Conservation (phyloP, 2,888 invertebrate species). For the Cetonia aurata region DNA sequence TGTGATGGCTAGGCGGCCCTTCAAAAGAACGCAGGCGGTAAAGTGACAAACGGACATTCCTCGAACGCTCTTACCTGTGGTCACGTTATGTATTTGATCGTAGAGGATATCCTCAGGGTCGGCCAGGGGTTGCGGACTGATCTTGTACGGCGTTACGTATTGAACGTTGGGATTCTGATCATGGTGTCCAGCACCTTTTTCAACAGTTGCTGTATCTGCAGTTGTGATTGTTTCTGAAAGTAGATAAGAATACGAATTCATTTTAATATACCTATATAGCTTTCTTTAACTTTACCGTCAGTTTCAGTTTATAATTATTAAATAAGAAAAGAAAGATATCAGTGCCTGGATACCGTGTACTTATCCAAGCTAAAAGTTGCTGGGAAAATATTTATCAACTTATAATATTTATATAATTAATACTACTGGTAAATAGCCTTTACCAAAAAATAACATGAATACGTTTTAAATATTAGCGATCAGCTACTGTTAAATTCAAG, state of each 20-base stretch:
- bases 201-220: not conserved
- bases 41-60: not conserved
- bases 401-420: no score
- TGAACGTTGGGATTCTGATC: slow-evolving; percentile 63
- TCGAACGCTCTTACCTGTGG: slow-evolving; percentile 50
- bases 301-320: no score
- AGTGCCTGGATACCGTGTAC: no score
- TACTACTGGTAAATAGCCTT: no score
- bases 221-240: slow-evolving; percentile 4
- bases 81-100: slow-evolving; percentile 62
- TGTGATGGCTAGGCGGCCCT: slow-evolving; percentile 68
- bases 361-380: no score
- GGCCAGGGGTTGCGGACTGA: slow-evolving; percentile 68
- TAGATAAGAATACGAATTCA: not conserved
- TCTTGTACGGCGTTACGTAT: slow-evolving; percentile 71
- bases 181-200: not conserved
- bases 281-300: no score
- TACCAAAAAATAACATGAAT: no score
- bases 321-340: no score
- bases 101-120: slow-evolving; percentile 72
- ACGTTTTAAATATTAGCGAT: no score
- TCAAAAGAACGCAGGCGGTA: slow-evolving; percentile 50
- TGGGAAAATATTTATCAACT: no score
- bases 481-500: no score
- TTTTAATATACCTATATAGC: no score